phyloP scores from a whole-genome alignment of 1,140 invertebrate genomes.

The Radopholus similis region DNA sequence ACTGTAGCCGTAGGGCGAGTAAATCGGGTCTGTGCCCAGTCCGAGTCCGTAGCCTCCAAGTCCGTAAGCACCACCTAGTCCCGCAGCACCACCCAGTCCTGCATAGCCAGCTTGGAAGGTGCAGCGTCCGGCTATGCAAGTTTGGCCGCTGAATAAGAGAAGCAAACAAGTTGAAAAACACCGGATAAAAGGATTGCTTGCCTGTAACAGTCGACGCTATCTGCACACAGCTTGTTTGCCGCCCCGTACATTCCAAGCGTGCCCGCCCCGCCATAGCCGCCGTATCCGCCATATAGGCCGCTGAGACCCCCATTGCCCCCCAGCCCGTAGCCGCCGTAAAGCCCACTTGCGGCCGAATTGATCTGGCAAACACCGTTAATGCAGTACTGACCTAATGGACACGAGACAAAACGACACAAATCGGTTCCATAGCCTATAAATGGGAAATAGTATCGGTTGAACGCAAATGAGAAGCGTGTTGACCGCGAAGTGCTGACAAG shows the following conservation, averaged over 20 bases:
- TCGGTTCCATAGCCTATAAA: constrained; percentile 49
- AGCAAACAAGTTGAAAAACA: background rate
- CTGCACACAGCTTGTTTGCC: constrained; percentile 44
- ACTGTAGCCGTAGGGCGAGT: constrained; percentile 21
- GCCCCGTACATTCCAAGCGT: constrained; percentile 28
- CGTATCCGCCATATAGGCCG: constrained; percentile 17
- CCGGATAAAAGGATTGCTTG: background rate
- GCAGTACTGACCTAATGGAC: constrained; percentile 56
- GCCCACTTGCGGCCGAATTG: constrained; percentile 8
- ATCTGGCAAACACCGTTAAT: constrained; percentile 50
- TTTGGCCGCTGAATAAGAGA: constrained; percentile 36
- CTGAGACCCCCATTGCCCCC: constrained; percentile 12
- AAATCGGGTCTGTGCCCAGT: background rate
- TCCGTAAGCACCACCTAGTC: constrained; percentile 12
- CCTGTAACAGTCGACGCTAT: constrained; percentile 45
- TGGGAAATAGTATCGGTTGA: background rate
- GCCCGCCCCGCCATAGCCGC: constrained; percentile 18
- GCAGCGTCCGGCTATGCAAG: constrained; percentile 40
- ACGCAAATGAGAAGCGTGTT: background rate
- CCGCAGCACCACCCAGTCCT: background rate
- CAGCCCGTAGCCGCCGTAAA: constrained; percentile 20
- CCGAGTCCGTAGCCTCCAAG: constrained; percentile 20
- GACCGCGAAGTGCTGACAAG: constrained; percentile 41
- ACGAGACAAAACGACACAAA: constrained; percentile 55
- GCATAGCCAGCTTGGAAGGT: constrained; percentile 33